Conservation (phyloP, 2,888 invertebrate species). For the Epirrita christyi region DNA sequence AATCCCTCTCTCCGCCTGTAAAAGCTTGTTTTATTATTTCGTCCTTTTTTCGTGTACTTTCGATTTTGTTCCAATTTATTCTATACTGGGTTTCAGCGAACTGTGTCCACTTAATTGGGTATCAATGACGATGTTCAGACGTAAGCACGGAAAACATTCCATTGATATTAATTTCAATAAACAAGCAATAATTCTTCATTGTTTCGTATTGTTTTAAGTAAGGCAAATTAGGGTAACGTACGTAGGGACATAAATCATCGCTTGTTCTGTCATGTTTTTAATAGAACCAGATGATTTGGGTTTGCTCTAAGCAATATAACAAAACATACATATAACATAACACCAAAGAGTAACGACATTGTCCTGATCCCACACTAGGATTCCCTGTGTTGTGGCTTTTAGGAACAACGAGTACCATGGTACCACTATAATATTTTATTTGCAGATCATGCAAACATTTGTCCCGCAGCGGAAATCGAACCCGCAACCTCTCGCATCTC, state of each 20-base stretch:
- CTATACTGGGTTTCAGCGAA: slow-evolving; percentile 4
- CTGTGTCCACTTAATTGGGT: slow-evolving; percentile 14
- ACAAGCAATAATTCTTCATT: slow-evolving; percentile 22
- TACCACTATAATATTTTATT: too few species aligned
- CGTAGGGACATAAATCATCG: neutral
- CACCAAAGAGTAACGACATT: too few species aligned
- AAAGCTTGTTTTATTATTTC: neutral
- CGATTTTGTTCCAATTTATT: slow-evolving; percentile 17
- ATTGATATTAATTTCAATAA: slow-evolving; percentile 23
- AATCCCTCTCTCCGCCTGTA: too few species aligned
- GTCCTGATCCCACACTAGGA: too few species aligned
- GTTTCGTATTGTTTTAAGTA: slow-evolving; percentile 11
- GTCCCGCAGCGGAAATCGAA: too few species aligned
- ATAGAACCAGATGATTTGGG: too few species aligned
- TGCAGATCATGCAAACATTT: too few species aligned
- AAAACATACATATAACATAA: too few species aligned
- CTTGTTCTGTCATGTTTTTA: neutral
- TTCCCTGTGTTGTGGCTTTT: too few species aligned
- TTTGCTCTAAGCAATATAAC: too few species aligned
- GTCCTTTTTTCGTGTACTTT: slow-evolving; percentile 3
- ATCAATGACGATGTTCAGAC: slow-evolving; percentile 26
- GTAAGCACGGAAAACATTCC: slow-evolving; percentile 24
- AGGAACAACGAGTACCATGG: too few species aligned
- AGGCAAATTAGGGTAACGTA: neutral
- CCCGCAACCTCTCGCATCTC: too few species aligned